phyloP scores from a whole-genome alignment of 2,797 vertebrate species.

The Vipera ursinii region DNA sequence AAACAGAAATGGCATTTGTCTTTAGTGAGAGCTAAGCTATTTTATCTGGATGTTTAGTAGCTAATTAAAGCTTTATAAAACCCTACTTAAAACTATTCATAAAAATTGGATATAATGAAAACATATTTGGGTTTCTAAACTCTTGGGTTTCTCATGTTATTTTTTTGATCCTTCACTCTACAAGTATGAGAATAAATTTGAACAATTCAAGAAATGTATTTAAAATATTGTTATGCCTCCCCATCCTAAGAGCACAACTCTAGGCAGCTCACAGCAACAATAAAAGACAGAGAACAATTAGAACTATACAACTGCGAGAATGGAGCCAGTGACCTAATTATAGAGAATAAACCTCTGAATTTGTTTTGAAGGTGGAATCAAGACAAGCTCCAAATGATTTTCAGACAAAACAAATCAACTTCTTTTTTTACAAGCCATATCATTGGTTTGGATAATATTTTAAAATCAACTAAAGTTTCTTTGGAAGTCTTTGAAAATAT shows the following conservation, averaged over 20 bases:
- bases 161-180: neutral
- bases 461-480: neutral
- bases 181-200: neutral
- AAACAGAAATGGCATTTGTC: neutral
- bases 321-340: neutral
- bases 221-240: neutral
- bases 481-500: neutral
- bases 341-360: neutral
- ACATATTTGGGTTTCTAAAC: neutral
- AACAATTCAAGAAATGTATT: neutral
- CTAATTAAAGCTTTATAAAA: neutral
- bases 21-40: neutral
- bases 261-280: neutral
- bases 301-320: neutral
- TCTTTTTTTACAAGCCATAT: neutral
- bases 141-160: neutral
- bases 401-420: neutral
- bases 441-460: neutral
- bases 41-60: neutral
- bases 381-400: neutral
- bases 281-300: neutral
- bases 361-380: neutral
- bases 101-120: neutral
- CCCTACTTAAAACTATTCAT: neutral
- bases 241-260: neutral